Conservation (phyloP, 2,888 invertebrate species). For the Eremobia ochroleuca region DNA sequence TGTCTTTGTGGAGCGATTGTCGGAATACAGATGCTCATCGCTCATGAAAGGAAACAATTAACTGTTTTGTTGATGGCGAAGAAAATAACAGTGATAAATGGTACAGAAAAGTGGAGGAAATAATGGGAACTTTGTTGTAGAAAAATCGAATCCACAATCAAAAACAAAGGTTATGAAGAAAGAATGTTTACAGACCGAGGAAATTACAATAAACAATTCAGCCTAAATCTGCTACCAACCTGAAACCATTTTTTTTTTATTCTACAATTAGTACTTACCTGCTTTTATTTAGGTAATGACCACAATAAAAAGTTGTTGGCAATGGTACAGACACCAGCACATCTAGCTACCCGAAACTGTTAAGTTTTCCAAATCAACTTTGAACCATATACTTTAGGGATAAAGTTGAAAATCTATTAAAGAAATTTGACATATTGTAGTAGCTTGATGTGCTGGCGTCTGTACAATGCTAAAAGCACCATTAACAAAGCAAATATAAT, state of each 20-base stretch:
- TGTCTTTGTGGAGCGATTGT: slow-evolving; percentile 62
- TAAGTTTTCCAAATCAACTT: no score
- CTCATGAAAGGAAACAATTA: slow-evolving; percentile 63
- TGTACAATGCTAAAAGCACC: neutral
- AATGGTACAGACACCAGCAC: no score
- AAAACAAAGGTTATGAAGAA: neutral
- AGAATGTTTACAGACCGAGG: neutral
- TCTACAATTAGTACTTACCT: neutral
- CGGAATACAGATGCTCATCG: slow-evolving; percentile 54
- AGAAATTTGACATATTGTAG: no score
- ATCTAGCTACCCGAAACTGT: no score
- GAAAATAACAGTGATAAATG: slow-evolving; percentile 56
- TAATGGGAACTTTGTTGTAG: neutral
- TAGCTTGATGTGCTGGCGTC: no score
- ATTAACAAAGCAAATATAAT: neutral
- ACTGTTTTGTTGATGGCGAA: slow-evolving; percentile 54
- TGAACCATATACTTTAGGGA: no score
- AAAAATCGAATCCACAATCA: neutral
- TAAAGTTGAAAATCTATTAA: no score
- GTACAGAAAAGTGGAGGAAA: neutral
- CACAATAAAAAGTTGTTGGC: neutral
- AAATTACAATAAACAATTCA: neutral
- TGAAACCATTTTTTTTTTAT: neutral
- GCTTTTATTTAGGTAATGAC: neutral
- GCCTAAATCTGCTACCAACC: neutral